Conservation (phyloP, 2,888 invertebrate species). For the Dyspetes luteomarginatus region DNA sequence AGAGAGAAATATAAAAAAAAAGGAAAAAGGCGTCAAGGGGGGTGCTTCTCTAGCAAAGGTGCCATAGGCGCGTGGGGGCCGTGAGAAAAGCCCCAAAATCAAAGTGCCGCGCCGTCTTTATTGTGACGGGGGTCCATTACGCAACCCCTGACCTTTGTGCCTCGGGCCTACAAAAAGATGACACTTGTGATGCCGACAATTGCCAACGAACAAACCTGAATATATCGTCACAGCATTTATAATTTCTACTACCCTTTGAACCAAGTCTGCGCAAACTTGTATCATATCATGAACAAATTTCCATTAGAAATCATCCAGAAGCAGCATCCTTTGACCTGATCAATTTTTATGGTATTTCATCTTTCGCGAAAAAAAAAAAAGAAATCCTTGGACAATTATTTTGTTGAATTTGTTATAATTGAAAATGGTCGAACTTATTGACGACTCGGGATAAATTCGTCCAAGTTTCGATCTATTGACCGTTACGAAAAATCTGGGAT, state of each 20-base stretch:
- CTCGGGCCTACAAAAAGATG: constrained; percentile 62
- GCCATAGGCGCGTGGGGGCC: constrained; percentile 72
- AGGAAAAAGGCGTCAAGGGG: constrained; percentile 65
- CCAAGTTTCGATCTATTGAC: constrained; percentile 2
- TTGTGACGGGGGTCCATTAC: constrained; percentile 79
- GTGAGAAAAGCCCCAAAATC: constrained; percentile 79
- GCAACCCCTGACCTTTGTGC: constrained; percentile 77
- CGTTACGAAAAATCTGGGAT: constrained; percentile 44
- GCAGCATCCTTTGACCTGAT: too few relatives aligned
- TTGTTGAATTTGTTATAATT: too few relatives aligned
- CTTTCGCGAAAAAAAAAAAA: too few relatives aligned
- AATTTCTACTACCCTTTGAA: neutral
- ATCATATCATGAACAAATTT: constrained; percentile 14
- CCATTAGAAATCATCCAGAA: neutral
- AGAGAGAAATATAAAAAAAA: constrained; percentile 47
- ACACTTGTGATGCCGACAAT: constrained; percentile 64
- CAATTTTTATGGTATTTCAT: too few relatives aligned
- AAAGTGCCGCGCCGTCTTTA: constrained; percentile 79
- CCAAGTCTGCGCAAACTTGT: neutral
- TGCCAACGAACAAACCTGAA: constrained; percentile 56
- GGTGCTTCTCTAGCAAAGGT: constrained; percentile 58
- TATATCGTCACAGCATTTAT: constrained; percentile 23
- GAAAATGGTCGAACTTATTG: neutral
- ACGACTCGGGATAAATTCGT: too few relatives aligned
- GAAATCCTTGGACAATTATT: too few relatives aligned